Conservation (phyloP, 2,797 vertebrate genomes). For the Graptemys geographica region DNA sequence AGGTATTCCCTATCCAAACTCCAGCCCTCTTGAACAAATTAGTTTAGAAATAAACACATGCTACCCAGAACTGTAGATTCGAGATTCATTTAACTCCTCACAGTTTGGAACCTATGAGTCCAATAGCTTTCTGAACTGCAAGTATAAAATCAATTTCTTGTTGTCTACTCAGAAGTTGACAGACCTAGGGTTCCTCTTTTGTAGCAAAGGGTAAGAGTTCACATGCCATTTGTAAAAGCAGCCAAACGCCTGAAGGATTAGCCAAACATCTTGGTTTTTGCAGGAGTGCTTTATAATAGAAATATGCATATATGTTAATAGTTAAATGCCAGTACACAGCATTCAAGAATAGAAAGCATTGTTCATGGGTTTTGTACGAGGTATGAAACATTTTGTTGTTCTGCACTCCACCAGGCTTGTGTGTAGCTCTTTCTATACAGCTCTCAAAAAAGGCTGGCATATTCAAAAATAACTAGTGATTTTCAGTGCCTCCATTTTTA, state of each 20-base stretch:
- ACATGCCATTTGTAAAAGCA: background rate
- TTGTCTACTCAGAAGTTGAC: background rate
- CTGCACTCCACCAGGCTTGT: rapidly evolving
- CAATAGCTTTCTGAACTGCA: background rate
- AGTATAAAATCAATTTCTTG: background rate
- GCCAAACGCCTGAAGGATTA: background rate
- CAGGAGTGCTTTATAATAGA: background rate
- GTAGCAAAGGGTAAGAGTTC: background rate
- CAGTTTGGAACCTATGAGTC: background rate
- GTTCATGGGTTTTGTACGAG: background rate
- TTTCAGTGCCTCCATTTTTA: background rate
- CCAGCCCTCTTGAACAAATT: background rate
- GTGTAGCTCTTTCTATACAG: background rate
- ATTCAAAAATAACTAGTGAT: background rate
- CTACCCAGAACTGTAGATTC: background rate
- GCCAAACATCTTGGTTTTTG: background rate
- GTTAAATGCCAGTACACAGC: background rate
- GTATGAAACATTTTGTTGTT: background rate
- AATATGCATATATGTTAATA: background rate
- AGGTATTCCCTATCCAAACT: background rate
- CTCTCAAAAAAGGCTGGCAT: background rate
- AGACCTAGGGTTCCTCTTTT: background rate
- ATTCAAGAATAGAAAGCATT: background rate
- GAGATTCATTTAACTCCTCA: background rate
- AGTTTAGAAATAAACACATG: background rate